Base-by-base conservation (phyloP, 2,888 invertebrate species). In the Rosalia funebris region DNA sequence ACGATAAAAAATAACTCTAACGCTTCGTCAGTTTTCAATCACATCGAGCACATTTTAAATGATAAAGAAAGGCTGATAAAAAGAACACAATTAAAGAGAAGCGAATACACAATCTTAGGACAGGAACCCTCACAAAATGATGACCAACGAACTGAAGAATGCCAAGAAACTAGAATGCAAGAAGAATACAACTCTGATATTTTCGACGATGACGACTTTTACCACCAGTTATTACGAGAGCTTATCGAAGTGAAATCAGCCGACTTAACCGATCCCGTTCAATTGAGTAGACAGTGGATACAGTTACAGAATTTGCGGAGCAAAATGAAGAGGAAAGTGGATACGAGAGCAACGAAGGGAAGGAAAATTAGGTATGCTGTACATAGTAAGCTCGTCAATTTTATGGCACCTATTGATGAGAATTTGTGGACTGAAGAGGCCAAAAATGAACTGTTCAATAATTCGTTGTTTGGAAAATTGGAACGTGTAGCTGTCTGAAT, bases 201-300 rank as follows among this genome's bases (percentile, higher is more conserved):
- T 73, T 98, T 95, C 82, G 97, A 98, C 79, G 98, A 98, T 77
- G 93, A 92, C 73, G 98, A 98, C 78, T 98, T 98, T 80, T 98
- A 98, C 81, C 96, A 97, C 80, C 94, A 96, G 74, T 84, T 97
- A 54, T 82, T 98, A 39, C 84, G 95, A 64, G 96, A 98, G 79
- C 83, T 98, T 34, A 96, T 98, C 65, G 96, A 98, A 79, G 90
- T 91, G 66, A 96, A 96, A 81, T 91, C 95, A 0, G 88, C 90
- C 1, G 90, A 91, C 73, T 86, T 92, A 7, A 90, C 90, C 0
- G 95, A 95, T 82, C 93, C 95, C 0, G 86, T 91, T 5, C 92
- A 93, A 71, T 84, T 96, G 39, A 92, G 93, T 76, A 88, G 92
- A 67, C 95, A 96, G 75, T 96, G 94, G 91, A 88, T 95, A 63